A percentile compares a stretch with the other conserved stretches of the same genome.
phyloP scores from a whole-genome alignment of 2,888 invertebrate species.

The Metalampra italica region DNA sequence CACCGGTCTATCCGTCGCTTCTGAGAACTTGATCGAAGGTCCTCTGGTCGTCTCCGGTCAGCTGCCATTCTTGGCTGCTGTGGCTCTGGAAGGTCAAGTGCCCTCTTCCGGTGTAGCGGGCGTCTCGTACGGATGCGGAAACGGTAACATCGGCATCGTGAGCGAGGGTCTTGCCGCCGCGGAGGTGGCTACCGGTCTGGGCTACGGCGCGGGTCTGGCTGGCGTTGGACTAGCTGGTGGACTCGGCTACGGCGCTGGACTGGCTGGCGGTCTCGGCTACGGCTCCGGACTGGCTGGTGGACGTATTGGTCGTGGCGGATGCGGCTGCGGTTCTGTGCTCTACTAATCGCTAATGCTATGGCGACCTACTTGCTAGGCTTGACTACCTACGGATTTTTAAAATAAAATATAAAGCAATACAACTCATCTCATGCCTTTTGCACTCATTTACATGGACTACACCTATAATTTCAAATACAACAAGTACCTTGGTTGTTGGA shows the following conservation, averaged over 20 bases:
- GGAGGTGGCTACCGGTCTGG: not conserved
- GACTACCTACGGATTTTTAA: too few relatives aligned
- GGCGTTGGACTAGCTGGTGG: slow-evolving; percentile 1
- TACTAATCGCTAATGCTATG: too few relatives aligned
- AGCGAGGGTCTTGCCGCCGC: slow-evolving; percentile 4
- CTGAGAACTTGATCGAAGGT: slow-evolving; percentile 41
- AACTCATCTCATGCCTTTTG: too few relatives aligned
- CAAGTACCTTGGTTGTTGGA: too few relatives aligned
- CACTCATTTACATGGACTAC: too few relatives aligned
- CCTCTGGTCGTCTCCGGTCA: slow-evolving; percentile 26
- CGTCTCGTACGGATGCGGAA: slow-evolving; percentile 27
- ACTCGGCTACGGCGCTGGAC: not conserved
- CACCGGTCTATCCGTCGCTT: slow-evolving; percentile 33
- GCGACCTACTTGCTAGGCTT: too few relatives aligned
- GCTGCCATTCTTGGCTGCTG: slow-evolving; percentile 33
- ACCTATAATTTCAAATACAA: too few relatives aligned
- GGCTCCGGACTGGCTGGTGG: slow-evolving; percentile 3
- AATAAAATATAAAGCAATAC: too few relatives aligned
- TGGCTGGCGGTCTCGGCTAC: slow-evolving; percentile 3
- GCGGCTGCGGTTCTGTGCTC: not conserved
- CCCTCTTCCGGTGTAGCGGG: slow-evolving; percentile 30
- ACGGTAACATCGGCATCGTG: slow-evolving; percentile 5
- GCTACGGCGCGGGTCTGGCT: slow-evolving; percentile 8
- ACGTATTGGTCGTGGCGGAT: slow-evolving; percentile 1
- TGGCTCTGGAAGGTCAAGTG: slow-evolving; percentile 28